Evolutionary conservation across 2,113 vertebrate genomes (phyloP), one percentile per base, ranked within the genome.

Genomic region (Meleagris gallopavo): DNA sequence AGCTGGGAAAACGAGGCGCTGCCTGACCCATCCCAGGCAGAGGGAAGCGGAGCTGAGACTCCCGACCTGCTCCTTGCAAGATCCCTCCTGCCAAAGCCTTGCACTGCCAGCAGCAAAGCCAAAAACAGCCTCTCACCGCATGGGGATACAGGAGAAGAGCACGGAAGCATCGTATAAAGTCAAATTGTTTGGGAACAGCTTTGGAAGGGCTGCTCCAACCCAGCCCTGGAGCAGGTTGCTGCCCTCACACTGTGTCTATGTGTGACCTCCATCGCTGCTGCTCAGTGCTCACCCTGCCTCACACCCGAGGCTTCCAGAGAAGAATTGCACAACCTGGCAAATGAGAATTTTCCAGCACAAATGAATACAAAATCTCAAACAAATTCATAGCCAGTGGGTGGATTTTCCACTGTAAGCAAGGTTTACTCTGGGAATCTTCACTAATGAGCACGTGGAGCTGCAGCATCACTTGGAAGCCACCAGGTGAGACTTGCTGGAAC

Each of bases 341-440:
- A 0, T 0, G 14, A 60, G 45, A 13, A 0, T 66, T 69, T 54
- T 4, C 8, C n/a, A 46, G 20, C 71, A 60, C 58, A 9, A 19
- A 50, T 9, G 43, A 2, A 2, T 1, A 2, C 4, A 10, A 7
- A 29, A 3, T 14, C 64, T 4, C 22, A 0, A 36, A 18, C 4
- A 7, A 3, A 4, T 19, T 19, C n/a, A 3, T 41, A 10, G 3
- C 29, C 4, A 6, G 0, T 1, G 11, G 57, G 34, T 13, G 40
- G 5, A 2, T 8, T 61, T 69, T 20, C 46, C 24, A 12, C 41
- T 13, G 4, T 2, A 6, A 13, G 1, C 48, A 3, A 27, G 21
- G 41, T 69, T 84, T 69, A 25, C 57, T 25, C 9, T 5, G 4
- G 48, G 79, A 10, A 3, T 27, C 36, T 45, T 78, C 2, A 1